These are phyloP conservation scores for Medauroidea extradentata DNA, from an alignment of 1,140 invertebrate genomes.

Conservation along the genomic window DNA sequence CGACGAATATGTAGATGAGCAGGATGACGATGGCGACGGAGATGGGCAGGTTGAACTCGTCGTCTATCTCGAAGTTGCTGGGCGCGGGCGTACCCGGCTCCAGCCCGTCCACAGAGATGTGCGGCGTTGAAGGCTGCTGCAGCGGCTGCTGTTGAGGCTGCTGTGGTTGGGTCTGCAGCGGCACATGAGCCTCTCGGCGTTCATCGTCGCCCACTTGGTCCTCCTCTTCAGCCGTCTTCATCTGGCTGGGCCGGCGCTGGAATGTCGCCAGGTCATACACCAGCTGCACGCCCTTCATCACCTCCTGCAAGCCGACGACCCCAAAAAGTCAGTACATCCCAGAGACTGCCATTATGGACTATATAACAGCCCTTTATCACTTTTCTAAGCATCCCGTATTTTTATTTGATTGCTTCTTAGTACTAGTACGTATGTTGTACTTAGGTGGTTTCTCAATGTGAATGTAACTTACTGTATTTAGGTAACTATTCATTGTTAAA, in stretches of 20 bases:
- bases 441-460: too few species aligned
- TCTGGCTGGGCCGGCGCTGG: constrained; percentile 61
- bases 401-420: too few species aligned
- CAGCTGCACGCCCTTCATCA: constrained; percentile 75
- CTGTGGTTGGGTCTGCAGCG: constrained; percentile 28
- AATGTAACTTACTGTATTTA: too few species aligned
- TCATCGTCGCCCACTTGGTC: constrained; percentile 15
- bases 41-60: constrained; percentile 90
- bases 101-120: neutral
- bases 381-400: too few species aligned
- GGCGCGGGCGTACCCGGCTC: constrained; percentile 67
- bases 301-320: constrained; percentile 49
- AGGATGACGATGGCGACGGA: constrained; percentile 78
- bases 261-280: constrained; percentile 72
- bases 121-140: neutral
- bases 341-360: too few species aligned
- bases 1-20: constrained; percentile 77
- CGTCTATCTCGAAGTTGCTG: constrained; percentile 70
- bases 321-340: too few species aligned
- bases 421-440: too few species aligned
- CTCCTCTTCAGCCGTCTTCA: constrained; percentile 52
- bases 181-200: neutral
- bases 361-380: too few species aligned
- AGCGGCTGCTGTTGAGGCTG: constrained; percentile 18
- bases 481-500: too few species aligned